Evolutionary conservation across 2,888 invertebrate species (phyloP), one percentile per base, ranked within the genome.

Genomic region (Phymatocera aterrima): DNA sequence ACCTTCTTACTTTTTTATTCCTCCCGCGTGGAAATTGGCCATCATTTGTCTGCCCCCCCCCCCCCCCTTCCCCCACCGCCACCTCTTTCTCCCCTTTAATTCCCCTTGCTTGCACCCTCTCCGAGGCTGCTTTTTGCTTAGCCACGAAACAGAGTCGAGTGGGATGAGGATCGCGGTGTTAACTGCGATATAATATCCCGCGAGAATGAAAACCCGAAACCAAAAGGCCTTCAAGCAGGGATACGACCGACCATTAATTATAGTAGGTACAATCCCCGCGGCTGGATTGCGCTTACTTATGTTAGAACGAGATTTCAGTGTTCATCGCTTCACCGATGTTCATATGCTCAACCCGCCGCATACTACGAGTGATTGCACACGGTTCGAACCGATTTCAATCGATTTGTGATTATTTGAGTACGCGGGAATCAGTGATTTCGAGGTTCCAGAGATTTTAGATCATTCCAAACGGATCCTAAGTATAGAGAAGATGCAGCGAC

Each of bases 21-120:
- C 81, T 61, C 79, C 79, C 80, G 81, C 81, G 81, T 82, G 84
- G 82, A 89, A 89, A 89, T 89, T 89, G 87, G 86, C 89, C 84
- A 85, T 89, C 89, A 87, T 89, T 89, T 89, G 87, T 86, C 83
- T 82, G 82, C 64, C 64, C 80, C 78, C 81, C 77, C 31, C 18
- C 24, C 68, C 8, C 28, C n/a, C 0, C 31, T 21, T 28, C 34
- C 72, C 21, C 51, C 21, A 15, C 51, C 37, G 1, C 48, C 46
- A 0, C n/a, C n/a, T n/a, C n/a, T n/a, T n/a, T n/a, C n/a, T n/a
- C n/a, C n/a, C n/a, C n/a, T n/a, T n/a, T n/a, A n/a, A n/a, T n/a
- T n/a, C n/a, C n/a, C n/a, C n/a, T n/a, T n/a, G 28, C 48, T 18
- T 3, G 6, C 18, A 28, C 28, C 24, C 48, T 51, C 51, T n/a